Conservation (phyloP, 2,888 invertebrate genomes). For the Thecophora atra region DNA sequence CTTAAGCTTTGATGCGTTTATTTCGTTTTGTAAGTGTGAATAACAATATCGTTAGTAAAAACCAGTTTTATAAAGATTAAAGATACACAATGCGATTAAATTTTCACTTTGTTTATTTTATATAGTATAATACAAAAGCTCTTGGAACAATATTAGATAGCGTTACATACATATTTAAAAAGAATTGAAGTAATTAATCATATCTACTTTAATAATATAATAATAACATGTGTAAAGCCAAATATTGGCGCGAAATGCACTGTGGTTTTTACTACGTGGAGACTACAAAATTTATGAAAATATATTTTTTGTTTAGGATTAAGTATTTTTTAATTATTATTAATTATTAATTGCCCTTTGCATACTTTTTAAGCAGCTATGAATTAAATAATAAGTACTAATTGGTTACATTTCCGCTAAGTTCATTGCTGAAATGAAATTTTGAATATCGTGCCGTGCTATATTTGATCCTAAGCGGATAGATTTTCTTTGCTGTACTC, state of each 20-base stretch:
- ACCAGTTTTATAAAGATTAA: slow-evolving; percentile 10
- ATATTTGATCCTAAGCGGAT: no score
- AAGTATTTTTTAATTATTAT: slow-evolving; percentile 2
- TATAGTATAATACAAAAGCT: slow-evolving; percentile 22
- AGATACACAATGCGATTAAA: background rate
- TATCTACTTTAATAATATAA: background rate
- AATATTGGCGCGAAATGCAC: slow-evolving; percentile 13
- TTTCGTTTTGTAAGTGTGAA: slow-evolving; percentile 26
- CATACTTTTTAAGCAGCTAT: background rate
- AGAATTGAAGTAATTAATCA: background rate
- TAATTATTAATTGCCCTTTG: slow-evolving; percentile 24
- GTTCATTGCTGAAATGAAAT: no score
- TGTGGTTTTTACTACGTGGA: background rate
- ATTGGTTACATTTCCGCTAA: no score
- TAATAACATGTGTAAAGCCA: background rate
- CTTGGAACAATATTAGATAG: slow-evolving; percentile 10
- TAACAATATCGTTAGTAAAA: background rate
- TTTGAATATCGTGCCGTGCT: no score
- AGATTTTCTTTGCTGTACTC: no score
- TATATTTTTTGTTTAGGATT: background rate
- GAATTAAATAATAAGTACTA: no score
- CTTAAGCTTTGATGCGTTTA: slow-evolving; percentile 19
- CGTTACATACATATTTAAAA: background rate
- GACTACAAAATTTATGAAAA: background rate
- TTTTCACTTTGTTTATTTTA: background rate